Evolutionary conservation across 35 echinoderm and acorn worm species (phyloP).

Genomic region (Apostichopus parvimensis): DNA sequence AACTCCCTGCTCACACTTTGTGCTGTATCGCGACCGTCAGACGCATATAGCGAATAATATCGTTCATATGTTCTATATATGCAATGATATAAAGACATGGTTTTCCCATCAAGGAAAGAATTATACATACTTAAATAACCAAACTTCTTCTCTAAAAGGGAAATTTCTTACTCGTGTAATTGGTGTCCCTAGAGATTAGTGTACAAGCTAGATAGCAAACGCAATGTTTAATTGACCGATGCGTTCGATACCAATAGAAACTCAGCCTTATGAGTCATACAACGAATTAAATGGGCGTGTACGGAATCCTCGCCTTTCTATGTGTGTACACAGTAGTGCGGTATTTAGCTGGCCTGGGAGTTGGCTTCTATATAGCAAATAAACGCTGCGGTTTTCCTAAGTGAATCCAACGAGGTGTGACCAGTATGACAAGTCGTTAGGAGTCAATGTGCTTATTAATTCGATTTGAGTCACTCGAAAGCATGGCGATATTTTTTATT

Average conservation of each 20-base stretch:
- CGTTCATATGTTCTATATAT: too few species aligned
- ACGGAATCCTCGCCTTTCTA: neutral
- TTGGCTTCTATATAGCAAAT: neutral
- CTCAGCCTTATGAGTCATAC: neutral
- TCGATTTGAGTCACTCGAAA: slow-evolving; percentile 4
- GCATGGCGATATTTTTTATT: neutral
- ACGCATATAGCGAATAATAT: too few species aligned
- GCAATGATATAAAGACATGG: too few species aligned
- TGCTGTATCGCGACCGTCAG: too few species aligned
- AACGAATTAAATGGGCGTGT: neutral
- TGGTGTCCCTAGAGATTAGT: neutral
- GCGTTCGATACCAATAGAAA: neutral
- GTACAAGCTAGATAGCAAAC: neutral
- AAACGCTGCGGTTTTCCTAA: neutral
- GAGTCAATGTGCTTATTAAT: neutral
- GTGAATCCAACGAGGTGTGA: neutral
- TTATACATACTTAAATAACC: too few species aligned
- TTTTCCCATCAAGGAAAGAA: too few species aligned
- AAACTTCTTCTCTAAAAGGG: neutral
- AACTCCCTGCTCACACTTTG: too few species aligned
- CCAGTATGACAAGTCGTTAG: neutral
- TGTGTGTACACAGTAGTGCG: neutral
- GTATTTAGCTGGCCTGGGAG: slow-evolving; percentile 9
- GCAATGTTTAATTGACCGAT: neutral
- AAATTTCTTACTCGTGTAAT: neutral